These are phyloP conservation scores for Melanaphis sacchari DNA, from an alignment of 1,140 invertebrate genomes.

Conservation along the genomic window DNA sequence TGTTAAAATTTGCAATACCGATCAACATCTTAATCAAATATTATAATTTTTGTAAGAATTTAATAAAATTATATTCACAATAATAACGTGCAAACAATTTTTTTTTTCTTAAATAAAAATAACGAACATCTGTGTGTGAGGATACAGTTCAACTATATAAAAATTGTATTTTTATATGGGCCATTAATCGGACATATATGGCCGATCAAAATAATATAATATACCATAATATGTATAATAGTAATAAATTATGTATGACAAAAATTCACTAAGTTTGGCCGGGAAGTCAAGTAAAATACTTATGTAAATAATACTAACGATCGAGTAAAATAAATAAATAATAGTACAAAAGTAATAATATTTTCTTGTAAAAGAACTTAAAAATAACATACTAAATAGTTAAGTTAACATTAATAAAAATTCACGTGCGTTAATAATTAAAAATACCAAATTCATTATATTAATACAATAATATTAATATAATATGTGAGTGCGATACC, in stretches of 20 bases:
- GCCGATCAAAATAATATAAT: not conserved
- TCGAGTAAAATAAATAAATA: conserved; percentile 31
- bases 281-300: not conserved
- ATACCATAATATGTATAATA: not conserved
- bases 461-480: conserved; percentile 3
- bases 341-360: conserved; percentile 49
- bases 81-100: conserved; percentile 9
- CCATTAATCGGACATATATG: not conserved
- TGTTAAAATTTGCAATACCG: conserved; percentile 38
- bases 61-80: conserved; percentile 6
- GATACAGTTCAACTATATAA: not conserved
- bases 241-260: not conserved
- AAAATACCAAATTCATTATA: conserved; percentile 9
- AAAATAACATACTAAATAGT: conserved; percentile 15
- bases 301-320: not conserved
- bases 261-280: not conserved
- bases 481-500: not conserved
- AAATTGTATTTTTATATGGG: not conserved
- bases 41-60: conserved; percentile 12
- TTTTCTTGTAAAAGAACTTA: not conserved
- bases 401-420: conserved; percentile 29
- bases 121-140: not conserved
- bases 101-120: conserved; percentile 7
- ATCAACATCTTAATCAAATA: not conserved
- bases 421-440: conserved; percentile 3